Conservation (phyloP, 2,797 vertebrate genomes). For the Taenioides sp. region DNA sequence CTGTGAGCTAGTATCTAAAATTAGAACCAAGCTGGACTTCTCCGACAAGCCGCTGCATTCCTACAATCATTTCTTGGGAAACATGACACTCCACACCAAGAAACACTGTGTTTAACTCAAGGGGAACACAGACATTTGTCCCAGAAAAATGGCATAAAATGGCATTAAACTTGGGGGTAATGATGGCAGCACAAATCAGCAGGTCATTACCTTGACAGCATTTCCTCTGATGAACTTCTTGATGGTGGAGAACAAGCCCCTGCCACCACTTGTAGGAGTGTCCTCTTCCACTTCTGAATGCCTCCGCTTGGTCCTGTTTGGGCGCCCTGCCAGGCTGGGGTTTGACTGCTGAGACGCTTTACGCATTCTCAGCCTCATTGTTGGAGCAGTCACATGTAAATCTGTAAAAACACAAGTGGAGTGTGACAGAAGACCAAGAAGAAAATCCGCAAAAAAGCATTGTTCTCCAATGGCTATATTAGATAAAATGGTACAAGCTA, state of each 20-base stretch:
- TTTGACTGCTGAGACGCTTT: slow-evolving; percentile 93
- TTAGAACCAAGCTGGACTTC: slow-evolving; percentile 67
- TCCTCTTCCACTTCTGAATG: slow-evolving; percentile 89
- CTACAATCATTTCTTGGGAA: slow-evolving; percentile 70
- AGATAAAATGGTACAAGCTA: slow-evolving; percentile 14
- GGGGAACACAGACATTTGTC: slow-evolving; percentile 22
- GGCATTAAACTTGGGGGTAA: background rate
- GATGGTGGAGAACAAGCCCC: slow-evolving; percentile 91
- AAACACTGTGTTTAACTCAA: slow-evolving; percentile 60
- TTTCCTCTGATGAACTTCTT: slow-evolving; percentile 96
- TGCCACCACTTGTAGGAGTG: slow-evolving; percentile 81
- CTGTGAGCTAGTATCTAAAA: slow-evolving; percentile 73
- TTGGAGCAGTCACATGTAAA: slow-evolving; percentile 91
- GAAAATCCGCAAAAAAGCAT: background rate
- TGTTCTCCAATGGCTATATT: slow-evolving; percentile 16
- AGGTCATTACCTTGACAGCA: slow-evolving; percentile 86
- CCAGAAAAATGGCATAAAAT: slow-evolving; percentile 3
- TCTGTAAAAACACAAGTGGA: slow-evolving; percentile 59
- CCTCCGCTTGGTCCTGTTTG: slow-evolving; percentile 89
- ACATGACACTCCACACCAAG: slow-evolving; percentile 70
- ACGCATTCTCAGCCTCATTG: slow-evolving; percentile 99
- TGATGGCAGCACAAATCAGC: background rate
- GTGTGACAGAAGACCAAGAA: background rate
- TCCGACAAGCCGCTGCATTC: slow-evolving; percentile 77
- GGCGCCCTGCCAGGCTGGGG: slow-evolving; percentile 81